Percentiles rank a stretch among this genome's conserved stretches.
These are phyloP conservation scores for Terebella lapidaria DNA, from an alignment of 2,888 invertebrate genomes.

Conservation along the genomic window DNA sequence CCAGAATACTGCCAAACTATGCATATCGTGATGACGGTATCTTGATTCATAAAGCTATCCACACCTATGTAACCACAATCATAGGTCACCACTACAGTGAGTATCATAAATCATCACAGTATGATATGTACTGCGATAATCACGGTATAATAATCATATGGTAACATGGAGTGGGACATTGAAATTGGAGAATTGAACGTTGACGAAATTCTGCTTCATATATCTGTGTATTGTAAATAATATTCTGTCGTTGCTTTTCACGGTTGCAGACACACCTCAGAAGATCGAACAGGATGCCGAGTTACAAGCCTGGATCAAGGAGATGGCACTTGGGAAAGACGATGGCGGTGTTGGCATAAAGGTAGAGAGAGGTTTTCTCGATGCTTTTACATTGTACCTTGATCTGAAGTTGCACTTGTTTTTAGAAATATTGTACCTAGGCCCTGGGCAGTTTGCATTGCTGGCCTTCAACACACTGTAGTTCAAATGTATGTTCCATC, in stretches of 20 bases:
- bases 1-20: conserved; percentile 52
- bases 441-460: neutral
- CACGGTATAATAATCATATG: conserved; percentile 2
- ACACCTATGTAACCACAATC: conserved; percentile 52
- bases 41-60: conserved; percentile 51
- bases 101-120: neutral
- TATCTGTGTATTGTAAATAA: no score
- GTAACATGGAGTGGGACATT: neutral
- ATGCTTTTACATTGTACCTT: neutral
- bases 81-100: conserved; percentile 53
- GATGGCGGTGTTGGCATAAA: conserved; percentile 43
- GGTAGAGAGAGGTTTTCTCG: no score
- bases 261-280: conserved; percentile 44
- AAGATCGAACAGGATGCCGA: conserved; percentile 31
- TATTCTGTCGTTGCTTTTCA: no score
- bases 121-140: neutral
- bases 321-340: conserved; percentile 36
- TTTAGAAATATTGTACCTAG: neutral
- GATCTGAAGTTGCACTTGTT: neutral
- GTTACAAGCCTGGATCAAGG: conserved; percentile 42
- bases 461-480: neutral
- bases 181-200: neutral
- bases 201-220: no score
- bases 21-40: conserved; percentile 56
- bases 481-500: neutral